Conservation (phyloP, 2,797 vertebrate species). For the Micropoecilia bifurca region DNA sequence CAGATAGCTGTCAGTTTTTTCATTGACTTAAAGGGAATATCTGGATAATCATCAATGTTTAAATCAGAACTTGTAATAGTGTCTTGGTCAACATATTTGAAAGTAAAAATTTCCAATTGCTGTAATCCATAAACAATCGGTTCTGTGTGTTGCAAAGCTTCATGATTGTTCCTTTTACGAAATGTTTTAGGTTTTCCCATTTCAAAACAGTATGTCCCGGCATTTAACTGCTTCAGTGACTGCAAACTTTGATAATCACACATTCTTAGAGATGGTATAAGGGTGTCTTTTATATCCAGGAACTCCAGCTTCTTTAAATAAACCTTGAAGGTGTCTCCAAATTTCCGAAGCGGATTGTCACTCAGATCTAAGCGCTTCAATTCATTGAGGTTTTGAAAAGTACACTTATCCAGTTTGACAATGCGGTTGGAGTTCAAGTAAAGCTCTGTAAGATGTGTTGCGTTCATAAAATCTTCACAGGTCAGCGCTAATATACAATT, state of each 20-base stretch:
- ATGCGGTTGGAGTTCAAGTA: slow-evolving; percentile 4
- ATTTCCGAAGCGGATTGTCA: slow-evolving; percentile 1
- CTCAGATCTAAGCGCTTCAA: slow-evolving; percentile 23
- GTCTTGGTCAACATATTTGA: not conserved
- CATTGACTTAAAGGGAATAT: not conserved
- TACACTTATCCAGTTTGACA: slow-evolving; percentile 6
- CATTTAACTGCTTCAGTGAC: slow-evolving; percentile 24
- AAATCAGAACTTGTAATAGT: not conserved
- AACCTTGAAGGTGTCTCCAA: slow-evolving; percentile 4
- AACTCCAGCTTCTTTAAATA: not conserved
- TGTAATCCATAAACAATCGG: not conserved
- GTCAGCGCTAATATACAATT: slow-evolving; percentile 15
- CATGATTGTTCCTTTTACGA: slow-evolving; percentile 3
- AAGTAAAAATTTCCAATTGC: slow-evolving; percentile 12
- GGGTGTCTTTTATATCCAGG: slow-evolving; percentile 27
- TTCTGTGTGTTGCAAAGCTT: not conserved
- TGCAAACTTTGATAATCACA: slow-evolving; percentile 11
- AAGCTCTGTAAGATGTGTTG: slow-evolving; percentile 14
- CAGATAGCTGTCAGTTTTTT: not conserved
- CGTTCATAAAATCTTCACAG: slow-evolving; percentile 21
- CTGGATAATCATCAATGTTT: rapidly evolving
- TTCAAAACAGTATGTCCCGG: not conserved
- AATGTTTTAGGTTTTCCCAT: not conserved
- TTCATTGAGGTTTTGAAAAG: slow-evolving; percentile 2
- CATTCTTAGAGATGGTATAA: rapidly evolving